Base-by-base conservation (phyloP, 2,888 invertebrate genomes). In the Masnerella sp. region DNA sequence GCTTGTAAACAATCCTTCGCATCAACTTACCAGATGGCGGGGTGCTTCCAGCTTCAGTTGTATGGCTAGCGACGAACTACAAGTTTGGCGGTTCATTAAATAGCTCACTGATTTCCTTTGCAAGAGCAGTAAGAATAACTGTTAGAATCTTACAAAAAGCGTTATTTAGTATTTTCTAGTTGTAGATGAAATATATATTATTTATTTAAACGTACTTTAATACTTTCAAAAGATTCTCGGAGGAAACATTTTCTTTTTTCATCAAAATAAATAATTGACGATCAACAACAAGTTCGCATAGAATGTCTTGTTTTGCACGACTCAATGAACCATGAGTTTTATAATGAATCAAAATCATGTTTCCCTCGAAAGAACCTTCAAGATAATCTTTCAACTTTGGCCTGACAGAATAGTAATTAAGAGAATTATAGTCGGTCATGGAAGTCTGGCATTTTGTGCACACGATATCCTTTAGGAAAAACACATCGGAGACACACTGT, bases 51-150 rank as follows among this genome's bases (percentile, higher is more conserved):
- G 43, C 45, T 32, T 58, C 15, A 25, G 58, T 58, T 8, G 43
- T 43, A 11, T 58, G 58, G 11, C 45, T 45, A 34, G 58, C 43
- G n/a, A 58, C 15, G 17, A 32, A 45, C 58, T 45, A 45, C 18
- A 58, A 43, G 8, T 45, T 15, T 15, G 12, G n/a, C 14, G 58
- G 45, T 45, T 58, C 58, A 5, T 58, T 45, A 34, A 58, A 58
- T 8, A 45, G 8, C 5, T 18, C 36, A 18, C 25, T 34, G 4
- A 58, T 45, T 15, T 58, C 43, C 22, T 32, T 20, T 34, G 58
- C 58, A 22, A 58, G 43, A 32, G 45, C 12, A 18, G 20, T 58
- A 3, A 58, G 15, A 45, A 58, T 42, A 0, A 58, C 58, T 22
- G 45, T 45, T 22, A 34, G 45, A 45, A 58, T 45, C 18, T 45